Evolutionary conservation across 2,888 invertebrate genomes (phyloP).

Genomic region (Stramonita haemastoma): DNA sequence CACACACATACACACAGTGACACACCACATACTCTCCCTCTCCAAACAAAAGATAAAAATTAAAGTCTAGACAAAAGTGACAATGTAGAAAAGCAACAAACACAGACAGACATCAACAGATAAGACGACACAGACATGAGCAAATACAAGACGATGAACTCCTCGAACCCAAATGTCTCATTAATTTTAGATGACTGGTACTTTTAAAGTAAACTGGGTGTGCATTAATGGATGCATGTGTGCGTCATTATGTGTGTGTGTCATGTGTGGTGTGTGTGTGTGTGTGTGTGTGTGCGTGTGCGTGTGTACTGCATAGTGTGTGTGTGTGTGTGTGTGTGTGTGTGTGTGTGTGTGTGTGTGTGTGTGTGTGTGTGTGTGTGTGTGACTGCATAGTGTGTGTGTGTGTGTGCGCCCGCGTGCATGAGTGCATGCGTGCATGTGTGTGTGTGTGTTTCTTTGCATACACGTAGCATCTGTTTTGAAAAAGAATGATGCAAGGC

Average conservation of each 20-base stretch:
- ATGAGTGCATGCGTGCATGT: not conserved
- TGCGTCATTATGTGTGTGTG: not conserved
- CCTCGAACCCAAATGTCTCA: not conserved
- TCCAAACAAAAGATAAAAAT: not conserved
- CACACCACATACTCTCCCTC: not conserved
- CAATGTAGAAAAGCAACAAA: too few species aligned
- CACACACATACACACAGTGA: not conserved
- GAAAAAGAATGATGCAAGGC: not conserved
- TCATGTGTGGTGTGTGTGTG: not conserved
- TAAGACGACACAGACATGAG: not conserved
- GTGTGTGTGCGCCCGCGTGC: not conserved
- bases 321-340: not conserved
- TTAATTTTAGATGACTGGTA: not conserved
- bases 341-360: not conserved
- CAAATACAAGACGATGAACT: not conserved
- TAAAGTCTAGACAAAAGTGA: too few species aligned
- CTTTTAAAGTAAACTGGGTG: not conserved
- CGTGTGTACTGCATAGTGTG: not conserved
- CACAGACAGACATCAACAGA: too few species aligned
- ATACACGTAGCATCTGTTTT: too few species aligned
- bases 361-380: not conserved
- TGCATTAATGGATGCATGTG: not conserved
- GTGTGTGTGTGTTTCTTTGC: not conserved
- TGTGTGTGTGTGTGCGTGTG: not conserved
- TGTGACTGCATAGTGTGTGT: not conserved